Evolutionary conservation across 2,797 vertebrate species (phyloP).

Genomic region (Anas georgica): DNA sequence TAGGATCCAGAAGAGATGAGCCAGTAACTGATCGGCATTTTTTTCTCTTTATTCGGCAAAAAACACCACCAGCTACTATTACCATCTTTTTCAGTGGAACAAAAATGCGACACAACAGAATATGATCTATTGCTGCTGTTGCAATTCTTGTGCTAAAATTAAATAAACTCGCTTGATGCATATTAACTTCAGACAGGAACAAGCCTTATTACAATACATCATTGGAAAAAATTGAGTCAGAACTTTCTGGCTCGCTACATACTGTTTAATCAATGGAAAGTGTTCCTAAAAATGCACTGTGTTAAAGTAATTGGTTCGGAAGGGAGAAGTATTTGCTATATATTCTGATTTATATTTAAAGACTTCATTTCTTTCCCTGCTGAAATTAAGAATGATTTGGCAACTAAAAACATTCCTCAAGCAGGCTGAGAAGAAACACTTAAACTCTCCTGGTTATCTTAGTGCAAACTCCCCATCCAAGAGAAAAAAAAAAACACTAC

Average conservation of each 20-base stretch:
- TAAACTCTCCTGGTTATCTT: not conserved
- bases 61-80: not conserved
- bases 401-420: not conserved
- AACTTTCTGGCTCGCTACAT: not conserved
- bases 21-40: not conserved
- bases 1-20: constrained; percentile 7
- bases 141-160: not conserved
- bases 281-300: not conserved
- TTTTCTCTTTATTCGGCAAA: not conserved
- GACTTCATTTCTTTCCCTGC: not conserved
- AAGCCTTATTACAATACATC: not conserved
- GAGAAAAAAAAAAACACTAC: not conserved
- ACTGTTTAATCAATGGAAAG: not conserved
- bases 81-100: not conserved
- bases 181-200: not conserved
- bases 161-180: not conserved
- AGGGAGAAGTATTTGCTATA: not conserved
- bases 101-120: not conserved
- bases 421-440: not conserved
- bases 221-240: not conserved
- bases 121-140: not conserved
- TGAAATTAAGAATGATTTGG: not conserved
- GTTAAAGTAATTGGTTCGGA: not conserved
- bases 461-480: not conserved
- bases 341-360: not conserved